Percentiles rank a stretch among this genome's conserved stretches.
These are phyloP conservation scores for Panthera leo DNA, from an alignment of 2,113 vertebrate genomes.

Conservation along the genomic window DNA sequence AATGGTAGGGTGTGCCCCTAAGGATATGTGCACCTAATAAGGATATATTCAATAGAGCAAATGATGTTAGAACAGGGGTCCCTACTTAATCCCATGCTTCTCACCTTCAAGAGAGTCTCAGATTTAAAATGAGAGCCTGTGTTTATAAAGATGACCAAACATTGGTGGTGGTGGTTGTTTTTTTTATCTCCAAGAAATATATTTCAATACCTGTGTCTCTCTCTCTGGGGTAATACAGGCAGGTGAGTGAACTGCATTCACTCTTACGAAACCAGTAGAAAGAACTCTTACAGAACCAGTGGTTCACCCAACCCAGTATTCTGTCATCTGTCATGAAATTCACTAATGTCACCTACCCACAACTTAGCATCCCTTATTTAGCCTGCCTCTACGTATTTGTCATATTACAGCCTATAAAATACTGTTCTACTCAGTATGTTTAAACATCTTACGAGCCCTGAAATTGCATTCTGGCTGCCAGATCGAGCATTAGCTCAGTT, in stretches of 20 bases:
- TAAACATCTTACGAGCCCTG: neutral
- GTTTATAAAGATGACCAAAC: neutral
- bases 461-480: neutral
- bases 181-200: neutral
- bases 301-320: neutral
- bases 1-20: neutral
- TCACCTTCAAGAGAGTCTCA: neutral
- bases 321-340: neutral
- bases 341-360: neutral
- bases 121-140: neutral
- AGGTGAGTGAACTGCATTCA: neutral
- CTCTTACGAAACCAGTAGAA: neutral
- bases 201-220: neutral
- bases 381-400: neutral
- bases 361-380: neutral
- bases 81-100: neutral
- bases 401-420: neutral
- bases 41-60: neutral
- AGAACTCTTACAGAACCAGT: neutral
- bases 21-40: no score
- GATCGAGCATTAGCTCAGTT: neutral
- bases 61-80: neutral
- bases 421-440: neutral
- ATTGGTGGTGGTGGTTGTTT: no score
- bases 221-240: neutral